These are phyloP conservation scores for Melieria omissa DNA, from an alignment of 2,888 invertebrate genomes.

Conservation along the genomic window DNA sequence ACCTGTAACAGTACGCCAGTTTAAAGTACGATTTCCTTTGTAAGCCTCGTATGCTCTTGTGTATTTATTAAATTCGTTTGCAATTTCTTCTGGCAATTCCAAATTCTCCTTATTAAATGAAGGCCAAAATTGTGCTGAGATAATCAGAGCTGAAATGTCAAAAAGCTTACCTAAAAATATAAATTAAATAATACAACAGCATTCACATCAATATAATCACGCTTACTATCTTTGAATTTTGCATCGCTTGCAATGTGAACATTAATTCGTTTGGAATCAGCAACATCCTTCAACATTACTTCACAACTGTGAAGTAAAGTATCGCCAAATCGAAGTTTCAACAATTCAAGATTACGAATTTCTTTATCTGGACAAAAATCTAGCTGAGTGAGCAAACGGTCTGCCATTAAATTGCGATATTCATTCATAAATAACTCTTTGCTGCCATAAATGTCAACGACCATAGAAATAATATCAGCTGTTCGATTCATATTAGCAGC, in stretches of 20 bases:
- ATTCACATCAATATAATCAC: not conserved
- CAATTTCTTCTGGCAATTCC: slow-evolving; percentile 83
- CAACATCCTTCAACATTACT: slow-evolving; percentile 97
- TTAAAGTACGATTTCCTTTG: slow-evolving; percentile 90
- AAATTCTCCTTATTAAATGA: slow-evolving; percentile 94
- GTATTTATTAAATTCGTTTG: slow-evolving; percentile 84
- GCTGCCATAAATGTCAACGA: slow-evolving; percentile 98
- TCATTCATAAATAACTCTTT: slow-evolving; percentile 98
- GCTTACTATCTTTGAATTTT: slow-evolving; percentile 60
- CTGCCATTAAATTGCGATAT: slow-evolving; percentile 92
- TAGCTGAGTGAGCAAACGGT: slow-evolving; percentile 82
- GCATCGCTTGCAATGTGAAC: slow-evolving; percentile 82
- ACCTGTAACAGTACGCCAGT: slow-evolving; percentile 94
- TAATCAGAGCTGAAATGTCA: slow-evolving; percentile 83
- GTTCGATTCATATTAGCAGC: slow-evolving; percentile 66
- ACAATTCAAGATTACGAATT: slow-evolving; percentile 89
- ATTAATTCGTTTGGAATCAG: slow-evolving; percentile 94
- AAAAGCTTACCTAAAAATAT: slow-evolving; percentile 68
- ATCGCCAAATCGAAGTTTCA: slow-evolving; percentile 95
- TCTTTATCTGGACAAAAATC: slow-evolving; percentile 91
- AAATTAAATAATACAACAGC: slow-evolving; percentile 2
- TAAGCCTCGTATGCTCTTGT: slow-evolving; percentile 91
- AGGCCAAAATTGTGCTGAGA: slow-evolving; percentile 99
- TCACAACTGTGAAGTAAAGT: slow-evolving; percentile 97
- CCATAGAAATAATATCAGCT: slow-evolving; percentile 96